Base-by-base conservation (phyloP, 2,797 vertebrate genomes). In the Fratercula arctica region DNA sequence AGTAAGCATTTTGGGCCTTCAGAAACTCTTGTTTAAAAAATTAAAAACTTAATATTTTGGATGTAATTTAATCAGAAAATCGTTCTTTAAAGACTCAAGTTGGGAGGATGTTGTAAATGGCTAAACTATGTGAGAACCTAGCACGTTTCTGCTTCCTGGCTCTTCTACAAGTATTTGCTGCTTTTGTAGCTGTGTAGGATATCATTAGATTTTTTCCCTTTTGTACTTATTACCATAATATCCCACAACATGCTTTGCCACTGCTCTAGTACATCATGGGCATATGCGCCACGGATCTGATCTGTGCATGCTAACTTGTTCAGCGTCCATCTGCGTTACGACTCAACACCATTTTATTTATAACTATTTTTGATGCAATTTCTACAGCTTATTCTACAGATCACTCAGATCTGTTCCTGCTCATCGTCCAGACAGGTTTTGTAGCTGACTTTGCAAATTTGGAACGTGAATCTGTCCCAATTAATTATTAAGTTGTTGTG, bases 121-220 rank as follows among this genome's bases (percentile, higher is more conserved):
- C 53, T 75, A 41, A 80, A 85, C 72, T 80, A 35, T 73, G 45
- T 85, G 87, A 93, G 82, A 95, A 89, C 85, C 82, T 76, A 80
- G 59, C 43, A n/a, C 0, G 0, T 33, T 24, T 76, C 41, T 85
- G 24, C 48, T 80, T 85, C 35, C 17, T 90, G 82, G 25, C 64
- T 94, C 20, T 89, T 85, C 6, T 59, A 11, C 28, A 56, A 21
- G 24, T 21, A 95, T 77, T 74, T 93, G 48, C 45, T 83, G 24
- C 31, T 83, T 89, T 60, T 67, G 13, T 83, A 68, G 64, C 28
- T 60, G 35, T 15, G 16, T 73, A 74, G 39, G 31, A 16, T 37
- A 24, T 43, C 5, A 43, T 50, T 87, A 48, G 64, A 17, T 51
- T 70, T 86, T 86, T 80, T 26, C 4, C 16, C 4, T 41, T 69